phyloP scores from a whole-genome alignment of 2,113 vertebrate species.

The Cinclus mexicanus region DNA sequence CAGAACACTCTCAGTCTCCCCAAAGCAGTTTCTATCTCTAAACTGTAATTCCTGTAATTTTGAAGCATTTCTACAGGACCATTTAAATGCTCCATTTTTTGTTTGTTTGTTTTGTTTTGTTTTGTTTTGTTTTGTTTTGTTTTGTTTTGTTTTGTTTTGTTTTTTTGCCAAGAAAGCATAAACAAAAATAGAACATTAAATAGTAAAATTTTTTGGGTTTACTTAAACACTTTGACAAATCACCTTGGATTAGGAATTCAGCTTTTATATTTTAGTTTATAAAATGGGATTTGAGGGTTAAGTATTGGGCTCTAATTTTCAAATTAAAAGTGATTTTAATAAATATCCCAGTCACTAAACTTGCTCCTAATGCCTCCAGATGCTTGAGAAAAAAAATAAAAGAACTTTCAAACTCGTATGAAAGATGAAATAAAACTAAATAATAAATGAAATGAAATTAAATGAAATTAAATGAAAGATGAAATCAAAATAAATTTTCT shows the following conservation, averaged over 20 bases:
- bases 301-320: not conserved
- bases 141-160: too few species aligned
- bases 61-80: not conserved
- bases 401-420: not conserved
- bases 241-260: not conserved
- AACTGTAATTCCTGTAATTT: not conserved
- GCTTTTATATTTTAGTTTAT: not conserved
- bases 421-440: not conserved
- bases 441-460: not conserved
- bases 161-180: not conserved
- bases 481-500: not conserved
- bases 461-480: not conserved
- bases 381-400: not conserved
- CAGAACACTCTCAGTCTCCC: not conserved
- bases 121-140: too few species aligned
- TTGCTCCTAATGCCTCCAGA: not conserved
- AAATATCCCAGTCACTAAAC: not conserved
- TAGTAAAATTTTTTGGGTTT: not conserved
- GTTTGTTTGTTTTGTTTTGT: too few species aligned
- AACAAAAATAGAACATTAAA: not conserved
- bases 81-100: not conserved
- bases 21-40: not conserved
- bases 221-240: not conserved
- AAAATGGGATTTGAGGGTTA: not conserved
- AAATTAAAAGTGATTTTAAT: not conserved